Percentiles rank a stretch among this genome's conserved stretches.
phyloP scores from a whole-genome alignment of 92 coral and sea anemone species.

The Epizoanthus ramosus region DNA sequence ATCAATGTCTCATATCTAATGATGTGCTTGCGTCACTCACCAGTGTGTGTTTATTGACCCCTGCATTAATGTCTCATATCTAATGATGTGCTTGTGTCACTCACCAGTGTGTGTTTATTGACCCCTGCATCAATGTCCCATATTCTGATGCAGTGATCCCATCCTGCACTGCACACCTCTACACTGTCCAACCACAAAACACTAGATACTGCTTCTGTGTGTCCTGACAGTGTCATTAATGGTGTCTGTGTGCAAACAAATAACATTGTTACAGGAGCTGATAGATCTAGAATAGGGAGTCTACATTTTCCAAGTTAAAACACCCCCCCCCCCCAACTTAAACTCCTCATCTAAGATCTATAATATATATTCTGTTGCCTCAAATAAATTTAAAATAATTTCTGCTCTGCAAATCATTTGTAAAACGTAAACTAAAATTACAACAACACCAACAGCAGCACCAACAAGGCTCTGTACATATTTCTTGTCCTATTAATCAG shows the following conservation, averaged over 20 bases:
- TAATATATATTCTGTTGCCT: no score
- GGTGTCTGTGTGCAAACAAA: constrained; percentile 69
- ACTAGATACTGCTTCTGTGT: constrained; percentile 90
- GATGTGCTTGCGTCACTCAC: constrained; percentile 48
- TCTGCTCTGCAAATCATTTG: no score
- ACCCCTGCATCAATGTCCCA: constrained; percentile 91
- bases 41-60: constrained; percentile 88
- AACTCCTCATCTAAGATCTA: no score
- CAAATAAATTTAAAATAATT: no score
- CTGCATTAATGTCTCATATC: constrained; percentile 89
- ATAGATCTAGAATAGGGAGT: not conserved
- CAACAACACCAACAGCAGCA: no score
- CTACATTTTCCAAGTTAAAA: no score
- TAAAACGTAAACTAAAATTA: no score
- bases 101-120: constrained; percentile 90
- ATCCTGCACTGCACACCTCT: constrained; percentile 88
- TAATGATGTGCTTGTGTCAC: not conserved
- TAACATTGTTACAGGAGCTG: not conserved
- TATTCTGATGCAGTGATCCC: constrained; percentile 94
- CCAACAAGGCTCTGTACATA: no score
- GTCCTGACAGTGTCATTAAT: constrained; percentile 94
- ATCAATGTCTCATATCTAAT: constrained; percentile 86
- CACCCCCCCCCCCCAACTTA: no score
- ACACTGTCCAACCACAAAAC: constrained; percentile 81
- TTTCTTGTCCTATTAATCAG: no score